These are phyloP conservation scores for Augochlorella aurata DNA, from an alignment of 2,888 invertebrate genomes.

Conservation along the genomic window DNA sequence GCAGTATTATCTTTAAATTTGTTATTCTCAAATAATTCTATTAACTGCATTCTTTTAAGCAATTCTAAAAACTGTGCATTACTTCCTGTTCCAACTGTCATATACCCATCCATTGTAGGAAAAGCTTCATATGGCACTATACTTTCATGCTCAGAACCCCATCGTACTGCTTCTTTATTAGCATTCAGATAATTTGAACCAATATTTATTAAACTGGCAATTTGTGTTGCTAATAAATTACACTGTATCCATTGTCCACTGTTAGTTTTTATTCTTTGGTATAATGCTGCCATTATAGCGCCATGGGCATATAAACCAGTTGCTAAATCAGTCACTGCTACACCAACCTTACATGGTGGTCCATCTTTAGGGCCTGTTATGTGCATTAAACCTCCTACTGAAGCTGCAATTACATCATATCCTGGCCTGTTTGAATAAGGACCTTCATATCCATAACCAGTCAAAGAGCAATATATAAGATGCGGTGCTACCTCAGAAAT, in stretches of 20 bases:
- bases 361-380: conserved; percentile 94
- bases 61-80: conserved; percentile 90
- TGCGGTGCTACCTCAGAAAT: conserved; percentile 88
- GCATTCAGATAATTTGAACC: conserved; percentile 95
- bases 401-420: conserved; percentile 97
- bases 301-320: conserved; percentile 98
- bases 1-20: conserved; percentile 88
- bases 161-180: conserved; percentile 88
- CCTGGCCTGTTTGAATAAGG: conserved; percentile 95
- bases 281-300: conserved; percentile 94
- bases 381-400: conserved; percentile 94
- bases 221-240: conserved; percentile 95
- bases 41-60: conserved; percentile 85
- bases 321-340: conserved; percentile 95
- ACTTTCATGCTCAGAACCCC: conserved; percentile 97
- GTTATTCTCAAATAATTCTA: conserved; percentile 85
- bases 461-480: conserved; percentile 96
- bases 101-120: conserved; percentile 90
- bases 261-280: conserved; percentile 90
- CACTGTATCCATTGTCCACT: conserved; percentile 96
- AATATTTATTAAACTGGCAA: conserved; percentile 93
- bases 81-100: conserved; percentile 94
- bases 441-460: conserved; percentile 94
- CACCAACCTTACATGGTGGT: conserved; percentile 94
- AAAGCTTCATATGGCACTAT: conserved; percentile 98